Evolutionary conservation across 1,140 invertebrate genomes (phyloP), one percentile per base, ranked within the genome.

Genomic region (Galendromus occidentalis): DNA sequence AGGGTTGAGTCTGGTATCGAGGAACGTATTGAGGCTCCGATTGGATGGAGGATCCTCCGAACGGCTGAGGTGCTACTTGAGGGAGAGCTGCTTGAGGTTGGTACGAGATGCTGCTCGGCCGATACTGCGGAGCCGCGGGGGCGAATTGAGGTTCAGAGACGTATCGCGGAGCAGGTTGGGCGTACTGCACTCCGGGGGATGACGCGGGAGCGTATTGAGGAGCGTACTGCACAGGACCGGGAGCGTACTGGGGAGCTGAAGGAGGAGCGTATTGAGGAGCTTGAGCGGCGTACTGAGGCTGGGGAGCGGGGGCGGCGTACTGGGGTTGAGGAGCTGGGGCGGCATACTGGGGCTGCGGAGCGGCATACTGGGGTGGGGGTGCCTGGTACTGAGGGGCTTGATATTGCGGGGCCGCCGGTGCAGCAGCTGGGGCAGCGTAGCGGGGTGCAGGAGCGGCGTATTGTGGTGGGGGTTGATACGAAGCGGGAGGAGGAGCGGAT

Each of bases 381-480:
- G 42, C 42, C 45, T 4, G 45, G 45, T 47, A 47, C 22, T 59
- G 51, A 4, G 51, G 22, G 2, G 51, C 51, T 59, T 59, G 51
- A 22, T n/a, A 29, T 5, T 29, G 25, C 2, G 51, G 22, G 33
- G 45, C 4, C 45, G 45, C 28, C 25, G 66, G 66, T 4, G 51
- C 66, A 44, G 59, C 65, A 55, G 71, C 71, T n/a, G n/a, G n/a
- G n/a, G 33, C 33, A 9, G 33, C 33, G 33, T 39, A 39, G 33
- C 33, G 33, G 6, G 72, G 66, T 1, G 70, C 66, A 12, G 73
- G 33, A 44, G 71, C 67, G 63, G 71, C 68, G 47, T 68, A 66
- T 39, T 44, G 59, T 44, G 30, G 59, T 51, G 30, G 68, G 28
- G 64, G 25, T 30, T 33, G 80, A 78, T 25, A 74, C n/a, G 18